A percentile compares a stretch with the other conserved stretches of the same genome.
phyloP scores from a whole-genome alignment of 1,140 invertebrate species.

The Sarcophaga peregrina region DNA sequence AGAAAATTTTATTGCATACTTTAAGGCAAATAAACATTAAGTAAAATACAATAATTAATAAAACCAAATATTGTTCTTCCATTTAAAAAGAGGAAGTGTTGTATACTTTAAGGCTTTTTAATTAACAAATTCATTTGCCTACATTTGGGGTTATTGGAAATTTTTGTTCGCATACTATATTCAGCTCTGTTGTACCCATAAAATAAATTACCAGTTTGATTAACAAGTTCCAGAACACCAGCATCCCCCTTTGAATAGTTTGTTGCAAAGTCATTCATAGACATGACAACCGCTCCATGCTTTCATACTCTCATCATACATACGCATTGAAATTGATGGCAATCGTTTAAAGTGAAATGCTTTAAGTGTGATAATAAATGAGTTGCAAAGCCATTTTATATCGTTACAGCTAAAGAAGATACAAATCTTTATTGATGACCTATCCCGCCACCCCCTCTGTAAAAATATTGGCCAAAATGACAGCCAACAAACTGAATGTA shows the following conservation, averaged over 20 bases:
- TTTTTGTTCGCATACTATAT: too few relatives aligned
- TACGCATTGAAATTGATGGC: not conserved
- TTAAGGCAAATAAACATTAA: too few relatives aligned
- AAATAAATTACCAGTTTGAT: not conserved
- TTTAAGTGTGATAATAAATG: conserved; percentile 11
- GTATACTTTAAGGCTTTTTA: too few relatives aligned
- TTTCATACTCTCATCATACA: not conserved
- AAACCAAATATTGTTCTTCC: too few relatives aligned
- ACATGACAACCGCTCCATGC: not conserved
- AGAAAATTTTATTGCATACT: too few relatives aligned
- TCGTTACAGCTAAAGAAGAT: not conserved
- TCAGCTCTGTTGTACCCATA: too few relatives aligned
- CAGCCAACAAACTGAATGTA: too few relatives aligned
- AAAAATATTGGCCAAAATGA: not conserved
- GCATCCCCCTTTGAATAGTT: not conserved
- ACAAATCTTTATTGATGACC: conserved; percentile 14
- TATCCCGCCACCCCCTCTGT: too few relatives aligned
- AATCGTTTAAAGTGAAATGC: conserved; percentile 9
- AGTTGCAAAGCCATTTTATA: not conserved
- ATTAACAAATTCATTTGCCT: too few relatives aligned
- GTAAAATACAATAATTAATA: too few relatives aligned
- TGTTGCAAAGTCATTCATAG: not conserved
- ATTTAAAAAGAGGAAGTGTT: too few relatives aligned
- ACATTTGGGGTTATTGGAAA: too few relatives aligned
- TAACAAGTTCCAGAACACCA: not conserved